phyloP scores from a whole-genome alignment of 92 coral and sea anemone species.

The Paramuricea clavata region DNA sequence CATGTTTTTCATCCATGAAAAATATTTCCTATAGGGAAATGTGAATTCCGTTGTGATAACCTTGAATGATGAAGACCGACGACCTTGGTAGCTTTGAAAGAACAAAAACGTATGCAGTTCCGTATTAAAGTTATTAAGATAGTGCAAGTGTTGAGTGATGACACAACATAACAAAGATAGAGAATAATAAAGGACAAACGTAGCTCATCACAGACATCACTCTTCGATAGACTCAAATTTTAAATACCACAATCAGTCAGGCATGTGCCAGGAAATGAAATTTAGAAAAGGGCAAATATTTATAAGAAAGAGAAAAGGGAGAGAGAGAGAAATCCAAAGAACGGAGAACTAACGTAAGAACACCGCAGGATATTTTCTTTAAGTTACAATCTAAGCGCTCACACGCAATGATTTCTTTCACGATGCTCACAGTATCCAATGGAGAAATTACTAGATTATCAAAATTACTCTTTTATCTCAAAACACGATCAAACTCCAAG shows the following conservation, averaged over 20 bases:
- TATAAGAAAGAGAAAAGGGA: not conserved
- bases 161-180: conserved; percentile 3
- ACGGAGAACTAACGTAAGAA: conserved; percentile 6
- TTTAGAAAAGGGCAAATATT: not conserved
- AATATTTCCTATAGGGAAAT: not conserved
- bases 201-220: not conserved
- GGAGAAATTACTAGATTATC: not conserved
- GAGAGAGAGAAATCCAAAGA: not conserved
- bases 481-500: not conserved
- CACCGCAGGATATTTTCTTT: not conserved
- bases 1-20: not conserved
- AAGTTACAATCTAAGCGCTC: not conserved
- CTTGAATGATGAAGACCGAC: conserved; percentile 1
- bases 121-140: conserved; percentile 2
- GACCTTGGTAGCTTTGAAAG: conserved; percentile 5
- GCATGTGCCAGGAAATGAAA: not conserved
- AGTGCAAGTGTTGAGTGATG: conserved; percentile 18
- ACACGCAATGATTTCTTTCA: conserved; percentile 1
- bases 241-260: not conserved
- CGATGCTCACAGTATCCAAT: not conserved
- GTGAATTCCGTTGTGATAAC: conserved; percentile 16
- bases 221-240: not conserved
- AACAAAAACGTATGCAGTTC: not conserved
- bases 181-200: not conserved
- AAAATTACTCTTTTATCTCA: not conserved